Conservation (phyloP, 2,888 invertebrate species). For the Tromatobia lineatoria region DNA sequence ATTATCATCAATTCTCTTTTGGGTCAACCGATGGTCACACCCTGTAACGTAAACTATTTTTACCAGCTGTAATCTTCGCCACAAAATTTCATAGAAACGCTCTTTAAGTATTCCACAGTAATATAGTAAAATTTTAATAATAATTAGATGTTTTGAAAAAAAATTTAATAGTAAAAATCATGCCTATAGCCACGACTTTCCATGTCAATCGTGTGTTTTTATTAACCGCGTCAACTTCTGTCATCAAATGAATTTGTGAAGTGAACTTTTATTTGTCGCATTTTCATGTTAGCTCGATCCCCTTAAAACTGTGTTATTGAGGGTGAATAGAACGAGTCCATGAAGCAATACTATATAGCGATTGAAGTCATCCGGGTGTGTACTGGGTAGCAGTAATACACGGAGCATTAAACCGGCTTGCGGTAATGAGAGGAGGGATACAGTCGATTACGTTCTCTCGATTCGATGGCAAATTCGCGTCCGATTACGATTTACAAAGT, state of each 20-base stretch:
- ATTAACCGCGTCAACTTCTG: neutral
- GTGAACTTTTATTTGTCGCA: neutral
- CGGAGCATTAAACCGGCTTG: conserved; percentile 64
- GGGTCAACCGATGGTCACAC: too few relatives aligned
- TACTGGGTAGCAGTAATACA: conserved; percentile 43
- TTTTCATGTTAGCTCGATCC: neutral
- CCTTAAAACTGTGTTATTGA: conserved; percentile 15
- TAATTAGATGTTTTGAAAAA: too few relatives aligned
- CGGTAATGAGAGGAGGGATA: conserved; percentile 63
- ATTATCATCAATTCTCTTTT: too few relatives aligned
- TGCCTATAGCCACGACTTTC: too few relatives aligned
- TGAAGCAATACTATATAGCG: neutral
- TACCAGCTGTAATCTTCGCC: too few relatives aligned
- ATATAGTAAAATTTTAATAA: too few relatives aligned
- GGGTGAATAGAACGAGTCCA: conserved; percentile 2
- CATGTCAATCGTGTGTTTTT: neutral
- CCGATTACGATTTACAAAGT: conserved; percentile 66
- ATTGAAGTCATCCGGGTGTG: conserved; percentile 14
- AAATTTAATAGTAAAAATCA: too few relatives aligned
- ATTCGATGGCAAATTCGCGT: conserved; percentile 61
- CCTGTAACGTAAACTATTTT: too few relatives aligned
- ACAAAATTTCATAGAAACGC: too few relatives aligned
- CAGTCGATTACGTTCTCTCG: conserved; percentile 66
- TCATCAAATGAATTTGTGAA: neutral
- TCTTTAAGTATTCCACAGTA: too few relatives aligned